phyloP scores from a whole-genome alignment of 2,888 invertebrate genomes.

The Prionchulus punctatus region DNA sequence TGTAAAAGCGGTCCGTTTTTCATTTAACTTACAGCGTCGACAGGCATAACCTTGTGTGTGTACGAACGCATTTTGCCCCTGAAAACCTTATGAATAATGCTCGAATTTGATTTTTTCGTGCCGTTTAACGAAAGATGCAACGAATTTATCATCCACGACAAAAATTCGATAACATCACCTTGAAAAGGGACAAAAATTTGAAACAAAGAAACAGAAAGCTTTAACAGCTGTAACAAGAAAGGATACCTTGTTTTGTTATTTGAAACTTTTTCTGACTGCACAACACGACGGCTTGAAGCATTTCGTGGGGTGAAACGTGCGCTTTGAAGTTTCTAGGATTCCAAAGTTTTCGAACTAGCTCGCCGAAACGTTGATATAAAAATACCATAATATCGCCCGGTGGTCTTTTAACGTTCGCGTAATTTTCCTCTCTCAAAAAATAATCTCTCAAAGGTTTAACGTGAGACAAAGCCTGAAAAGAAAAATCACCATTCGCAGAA shows the following conservation, averaged over 20 bases:
- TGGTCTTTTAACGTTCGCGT: constrained; percentile 61
- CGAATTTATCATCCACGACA: constrained; percentile 95
- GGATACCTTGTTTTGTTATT: constrained; percentile 87
- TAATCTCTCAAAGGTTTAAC: constrained; percentile 84
- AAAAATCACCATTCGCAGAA: background rate
- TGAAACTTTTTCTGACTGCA: constrained; percentile 95
- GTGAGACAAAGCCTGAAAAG: constrained; percentile 66
- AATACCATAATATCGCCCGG: constrained; percentile 86
- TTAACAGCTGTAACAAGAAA: too few species aligned
- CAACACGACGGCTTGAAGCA: constrained; percentile 73
- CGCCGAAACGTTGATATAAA: constrained; percentile 70
- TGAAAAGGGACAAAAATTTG: constrained; percentile 16
- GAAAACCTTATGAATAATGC: constrained; percentile 81
- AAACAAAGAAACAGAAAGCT: too few species aligned
- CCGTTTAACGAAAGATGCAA: constrained; percentile 85
- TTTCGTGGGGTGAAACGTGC: constrained; percentile 98
- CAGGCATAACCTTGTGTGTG: constrained; percentile 76
- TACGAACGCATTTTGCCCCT: constrained; percentile 44
- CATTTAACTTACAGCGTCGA: constrained; percentile 46
- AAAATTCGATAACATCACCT: constrained; percentile 92
- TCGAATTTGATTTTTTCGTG: constrained; percentile 46
- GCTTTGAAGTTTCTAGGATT: constrained; percentile 97
- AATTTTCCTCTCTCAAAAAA: constrained; percentile 82
- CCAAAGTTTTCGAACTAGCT: constrained; percentile 90
- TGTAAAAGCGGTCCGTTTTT: constrained; percentile 1